These are phyloP conservation scores for Aphelocoma californica DNA, from an alignment of 2,797 vertebrate species.

Conservation along the genomic window DNA sequence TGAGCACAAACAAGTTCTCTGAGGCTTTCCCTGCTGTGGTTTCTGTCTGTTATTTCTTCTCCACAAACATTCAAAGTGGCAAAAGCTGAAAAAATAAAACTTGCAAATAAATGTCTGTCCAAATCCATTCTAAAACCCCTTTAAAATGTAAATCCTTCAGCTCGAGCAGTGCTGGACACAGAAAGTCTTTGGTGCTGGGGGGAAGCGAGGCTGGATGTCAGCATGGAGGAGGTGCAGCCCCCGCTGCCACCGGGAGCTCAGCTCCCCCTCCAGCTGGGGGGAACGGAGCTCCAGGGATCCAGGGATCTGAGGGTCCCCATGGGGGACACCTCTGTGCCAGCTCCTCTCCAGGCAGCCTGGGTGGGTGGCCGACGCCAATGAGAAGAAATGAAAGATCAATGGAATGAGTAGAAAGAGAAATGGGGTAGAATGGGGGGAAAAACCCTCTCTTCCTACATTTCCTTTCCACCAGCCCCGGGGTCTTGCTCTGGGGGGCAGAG, in stretches of 20 bases:
- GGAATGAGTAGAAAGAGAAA: background rate
- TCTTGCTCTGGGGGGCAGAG: background rate
- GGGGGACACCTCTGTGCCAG: background rate
- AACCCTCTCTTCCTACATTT: background rate
- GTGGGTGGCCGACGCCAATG: accelerated
- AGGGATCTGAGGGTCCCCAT: background rate
- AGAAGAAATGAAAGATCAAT: background rate
- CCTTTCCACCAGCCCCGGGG: background rate
- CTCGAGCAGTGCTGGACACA: background rate
- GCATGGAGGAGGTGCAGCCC: background rate
- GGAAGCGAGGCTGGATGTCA: background rate
- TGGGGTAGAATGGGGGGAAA: accelerated
- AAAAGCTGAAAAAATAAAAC: background rate
- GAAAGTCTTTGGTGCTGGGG: background rate
- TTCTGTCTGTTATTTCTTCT: background rate
- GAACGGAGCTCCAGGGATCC: background rate
- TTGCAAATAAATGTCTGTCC: background rate
- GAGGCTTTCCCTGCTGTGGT: background rate
- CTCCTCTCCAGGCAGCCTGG: background rate
- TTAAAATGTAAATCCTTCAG: background rate
- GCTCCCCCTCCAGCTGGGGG: accelerated
- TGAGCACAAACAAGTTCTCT: background rate
- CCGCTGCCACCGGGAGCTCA: accelerated
- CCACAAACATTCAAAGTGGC: background rate
- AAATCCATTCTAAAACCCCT: background rate